Percentiles rank a stretch among this genome's conserved stretches.
phyloP scores from a whole-genome alignment of 2,113 vertebrate species.

The Peromyscus californicus region DNA sequence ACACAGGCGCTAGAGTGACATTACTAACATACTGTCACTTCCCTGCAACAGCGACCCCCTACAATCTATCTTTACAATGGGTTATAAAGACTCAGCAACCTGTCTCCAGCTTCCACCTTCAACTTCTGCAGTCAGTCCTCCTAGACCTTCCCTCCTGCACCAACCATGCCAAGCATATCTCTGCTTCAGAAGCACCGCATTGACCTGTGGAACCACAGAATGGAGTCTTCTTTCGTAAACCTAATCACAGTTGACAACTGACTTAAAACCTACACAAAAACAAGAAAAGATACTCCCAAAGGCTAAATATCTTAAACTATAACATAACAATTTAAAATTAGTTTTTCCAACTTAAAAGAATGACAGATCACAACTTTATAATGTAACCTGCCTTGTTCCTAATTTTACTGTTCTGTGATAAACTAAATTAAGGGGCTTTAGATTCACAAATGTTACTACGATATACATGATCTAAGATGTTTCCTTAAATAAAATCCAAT shows the following conservation, averaged over 20 bases:
- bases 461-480: background rate
- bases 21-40: background rate
- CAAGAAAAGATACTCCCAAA: background rate
- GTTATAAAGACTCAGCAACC: background rate
- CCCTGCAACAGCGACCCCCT: background rate
- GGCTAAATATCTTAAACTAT: background rate
- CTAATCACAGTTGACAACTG: background rate
- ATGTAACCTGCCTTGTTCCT: background rate
- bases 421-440: background rate
- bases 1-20: background rate
- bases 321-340: background rate
- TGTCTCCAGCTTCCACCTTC: background rate
- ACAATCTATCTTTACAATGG: background rate
- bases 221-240: background rate
- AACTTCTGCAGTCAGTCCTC: background rate
- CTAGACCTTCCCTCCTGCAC: background rate
- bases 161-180: background rate
- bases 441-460: background rate
- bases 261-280: background rate
- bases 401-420: background rate
- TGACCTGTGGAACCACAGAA: background rate
- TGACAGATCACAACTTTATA: background rate
- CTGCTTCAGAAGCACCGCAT: background rate
- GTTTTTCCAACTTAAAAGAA: background rate
- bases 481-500: conserved; percentile 45